Percentiles rank a stretch among this genome's conserved stretches.
These are phyloP conservation scores for Dipodomys ordii DNA, from an alignment of 2,113 vertebrate genomes.

Conservation along the genomic window DNA sequence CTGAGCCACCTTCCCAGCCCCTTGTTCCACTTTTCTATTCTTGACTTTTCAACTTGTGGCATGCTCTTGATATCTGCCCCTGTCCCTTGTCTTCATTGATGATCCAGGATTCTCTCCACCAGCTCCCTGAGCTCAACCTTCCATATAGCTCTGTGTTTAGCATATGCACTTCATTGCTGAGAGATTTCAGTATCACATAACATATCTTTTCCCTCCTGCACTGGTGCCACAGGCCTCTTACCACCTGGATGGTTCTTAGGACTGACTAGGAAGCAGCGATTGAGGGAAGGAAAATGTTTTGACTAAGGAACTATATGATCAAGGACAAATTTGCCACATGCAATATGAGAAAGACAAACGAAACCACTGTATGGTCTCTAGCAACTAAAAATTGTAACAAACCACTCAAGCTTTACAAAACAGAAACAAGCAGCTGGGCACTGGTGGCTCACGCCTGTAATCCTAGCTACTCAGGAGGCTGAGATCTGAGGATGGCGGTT, in stretches of 20 bases:
- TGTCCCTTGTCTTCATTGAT: neutral
- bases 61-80: neutral
- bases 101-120: slow-evolving; percentile 19
- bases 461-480: no score
- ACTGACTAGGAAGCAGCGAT: neutral
- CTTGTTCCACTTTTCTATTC: neutral
- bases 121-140: neutral
- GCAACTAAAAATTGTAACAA: slow-evolving; percentile 47
- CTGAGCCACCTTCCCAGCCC: no score
- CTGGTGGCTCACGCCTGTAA: no score
- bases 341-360: slow-evolving; percentile 9
- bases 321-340: neutral
- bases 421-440: neutral
- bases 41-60: neutral
- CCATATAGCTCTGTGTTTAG: neutral
- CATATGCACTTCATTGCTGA: neutral
- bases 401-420: neutral
- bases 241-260: neutral
- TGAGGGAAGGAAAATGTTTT: neutral
- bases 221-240: neutral
- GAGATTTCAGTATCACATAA: neutral
- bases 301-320: neutral
- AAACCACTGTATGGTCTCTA: neutral
- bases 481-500: no score
- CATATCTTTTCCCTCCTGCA: neutral